A percentile compares a stretch with the other conserved stretches of the same genome.
phyloP scores from a whole-genome alignment of 2,888 invertebrate genomes.

The Acleris sparsana region DNA sequence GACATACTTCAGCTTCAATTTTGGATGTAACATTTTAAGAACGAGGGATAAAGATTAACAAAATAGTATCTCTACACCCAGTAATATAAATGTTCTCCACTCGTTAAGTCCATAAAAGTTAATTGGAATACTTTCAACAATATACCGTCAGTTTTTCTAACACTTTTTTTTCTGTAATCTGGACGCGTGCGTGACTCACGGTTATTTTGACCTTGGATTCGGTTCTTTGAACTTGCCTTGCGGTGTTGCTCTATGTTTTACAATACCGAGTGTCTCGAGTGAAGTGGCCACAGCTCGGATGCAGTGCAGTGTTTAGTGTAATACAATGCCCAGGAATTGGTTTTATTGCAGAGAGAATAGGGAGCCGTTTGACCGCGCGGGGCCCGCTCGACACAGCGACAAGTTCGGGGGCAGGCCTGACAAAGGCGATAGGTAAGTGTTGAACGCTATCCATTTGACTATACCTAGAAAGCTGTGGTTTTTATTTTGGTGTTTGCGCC shows the following conservation, averaged over 20 bases:
- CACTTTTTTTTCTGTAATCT: slow-evolving; percentile 55
- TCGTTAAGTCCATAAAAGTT: slow-evolving; percentile 24
- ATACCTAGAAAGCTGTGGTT: too few species aligned
- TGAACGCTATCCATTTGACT: neutral
- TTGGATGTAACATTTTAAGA: neutral
- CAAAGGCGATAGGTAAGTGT: slow-evolving; percentile 56
- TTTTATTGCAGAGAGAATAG: slow-evolving; percentile 64
- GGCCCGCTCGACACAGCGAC: slow-evolving; percentile 69
- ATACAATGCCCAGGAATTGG: slow-evolving; percentile 38
- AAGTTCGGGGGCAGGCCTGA: slow-evolving; percentile 62
- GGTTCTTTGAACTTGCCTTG: slow-evolving; percentile 70
- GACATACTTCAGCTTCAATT: slow-evolving; percentile 7
- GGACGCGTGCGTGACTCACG: slow-evolving; percentile 59
- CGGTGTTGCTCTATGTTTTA: slow-evolving; percentile 34
- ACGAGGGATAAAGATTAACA: neutral
- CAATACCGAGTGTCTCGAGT: slow-evolving; percentile 7
- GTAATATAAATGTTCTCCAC: neutral
- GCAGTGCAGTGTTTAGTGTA: slow-evolving; percentile 36
- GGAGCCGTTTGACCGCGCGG: slow-evolving; percentile 70
- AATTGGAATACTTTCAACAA: slow-evolving; percentile 40
- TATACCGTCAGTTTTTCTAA: slow-evolving; percentile 39
- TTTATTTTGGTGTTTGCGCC: too few species aligned
- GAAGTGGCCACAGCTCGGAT: slow-evolving; percentile 1
- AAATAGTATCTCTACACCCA: neutral
- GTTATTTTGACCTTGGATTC: slow-evolving; percentile 63